Base-by-base conservation (phyloP, 2,797 vertebrate genomes). In the Periparus ater region DNA sequence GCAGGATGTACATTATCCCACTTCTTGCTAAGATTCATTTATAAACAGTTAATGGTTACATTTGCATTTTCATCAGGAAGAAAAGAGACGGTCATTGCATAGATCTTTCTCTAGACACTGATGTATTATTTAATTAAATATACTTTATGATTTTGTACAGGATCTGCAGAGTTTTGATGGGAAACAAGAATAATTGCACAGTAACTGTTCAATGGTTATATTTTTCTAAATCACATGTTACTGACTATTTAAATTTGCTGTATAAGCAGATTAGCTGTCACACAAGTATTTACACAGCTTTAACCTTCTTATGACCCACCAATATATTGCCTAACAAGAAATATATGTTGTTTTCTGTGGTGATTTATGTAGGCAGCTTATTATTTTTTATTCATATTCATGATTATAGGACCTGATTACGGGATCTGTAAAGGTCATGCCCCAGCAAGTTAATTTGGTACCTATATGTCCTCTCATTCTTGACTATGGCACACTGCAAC, bases 121-220 rank as follows among this genome's bases (percentile, higher is more conserved):
- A 97, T 45, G 85, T 93, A 96, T 95, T 96, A 89, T 94, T 97
- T 97, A 97, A 96, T 97, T 97, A 96, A 92, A 74, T 76, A 67
- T 53, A 81, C 30, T 78, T 97, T 95, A 95, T 91, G 11, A 77
- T 84, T 95, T 95, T 58, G 61, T 67, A 91, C 40, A 80, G 16
- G 30, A 30, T 91, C 88, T 94, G 30, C 54, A 93, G 76, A 85
- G 67, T 75, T 96, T 96, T 93, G 71, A 58, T 53, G 18, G 57
- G 26, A 57, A 95, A 27, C 21, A 92, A 88, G n/a, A 93, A n/a
- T 88, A 93, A 96, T 78, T 88, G 60, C 44, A 79, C 54, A 85
- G 76, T 89, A 91, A 88, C 72, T 86, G 55, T 71, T 68, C 73
- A 78, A 50, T 58, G 23, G 11, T 26, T 86, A 10, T 47, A 88